These are phyloP conservation scores for Aspidiotus destructor DNA, from an alignment of 2,888 invertebrate genomes.

Conservation along the genomic window DNA sequence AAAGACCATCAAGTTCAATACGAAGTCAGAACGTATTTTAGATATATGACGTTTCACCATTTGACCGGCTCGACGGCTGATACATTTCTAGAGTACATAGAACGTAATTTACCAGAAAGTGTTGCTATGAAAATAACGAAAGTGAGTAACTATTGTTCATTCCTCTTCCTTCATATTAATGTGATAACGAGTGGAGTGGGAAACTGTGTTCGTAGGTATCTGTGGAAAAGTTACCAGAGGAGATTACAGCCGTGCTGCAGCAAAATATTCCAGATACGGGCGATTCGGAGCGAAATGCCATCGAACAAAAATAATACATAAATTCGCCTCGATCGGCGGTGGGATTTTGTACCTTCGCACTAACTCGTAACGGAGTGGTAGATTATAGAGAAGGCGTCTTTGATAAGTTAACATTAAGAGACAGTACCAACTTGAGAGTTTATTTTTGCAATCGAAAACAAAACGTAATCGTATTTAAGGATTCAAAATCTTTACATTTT, in stretches of 20 bases:
- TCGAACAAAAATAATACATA: too few relatives aligned
- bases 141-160: slow-evolving; percentile 42
- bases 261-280: slow-evolving; percentile 36
- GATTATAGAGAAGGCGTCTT: too few relatives aligned
- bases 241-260: neutral
- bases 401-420: too few relatives aligned
- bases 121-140: slow-evolving; percentile 84
- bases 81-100: slow-evolving; percentile 89
- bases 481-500: too few relatives aligned
- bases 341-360: too few relatives aligned
- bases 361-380: too few relatives aligned
- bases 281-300: slow-evolving; percentile 50
- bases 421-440: too few relatives aligned
- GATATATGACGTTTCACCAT: slow-evolving; percentile 68
- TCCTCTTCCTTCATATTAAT: too few relatives aligned
- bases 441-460: too few relatives aligned
- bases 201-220: neutral
- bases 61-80: slow-evolving; percentile 92
- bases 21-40: slow-evolving; percentile 85
- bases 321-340: too few relatives aligned
- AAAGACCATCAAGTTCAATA: slow-evolving; percentile 94
- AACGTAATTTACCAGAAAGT: slow-evolving; percentile 95
- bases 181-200: too few relatives aligned
- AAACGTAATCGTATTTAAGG: too few relatives aligned
- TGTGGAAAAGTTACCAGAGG: neutral